Evolutionary conservation across 2,797 vertebrate genomes (phyloP).

Genomic region (Propithecus perrieri): DNA sequence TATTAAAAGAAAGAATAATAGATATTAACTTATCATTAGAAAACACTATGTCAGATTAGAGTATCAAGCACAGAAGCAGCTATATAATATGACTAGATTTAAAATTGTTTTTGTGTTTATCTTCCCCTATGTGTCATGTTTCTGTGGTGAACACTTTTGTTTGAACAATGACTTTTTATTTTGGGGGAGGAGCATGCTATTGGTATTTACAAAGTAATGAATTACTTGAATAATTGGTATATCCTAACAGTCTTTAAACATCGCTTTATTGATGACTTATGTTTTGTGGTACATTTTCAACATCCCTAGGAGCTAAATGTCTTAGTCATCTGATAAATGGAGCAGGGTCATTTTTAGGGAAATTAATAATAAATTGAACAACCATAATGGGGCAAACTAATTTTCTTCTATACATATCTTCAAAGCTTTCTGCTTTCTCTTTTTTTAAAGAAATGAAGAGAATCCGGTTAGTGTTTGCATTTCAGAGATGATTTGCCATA

Average conservation of each 20-base stretch:
- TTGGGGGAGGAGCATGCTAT: background rate
- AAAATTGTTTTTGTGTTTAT: background rate
- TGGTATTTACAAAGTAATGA: conserved; percentile 41
- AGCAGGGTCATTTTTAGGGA: background rate
- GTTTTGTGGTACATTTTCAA: background rate
- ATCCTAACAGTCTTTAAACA: background rate
- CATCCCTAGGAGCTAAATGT: background rate
- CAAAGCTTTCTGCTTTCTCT: background rate
- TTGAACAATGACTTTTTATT: background rate
- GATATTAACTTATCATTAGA: background rate
- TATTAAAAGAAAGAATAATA: background rate
- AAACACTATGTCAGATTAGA: background rate
- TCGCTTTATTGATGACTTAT: background rate
- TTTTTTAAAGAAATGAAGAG: background rate
- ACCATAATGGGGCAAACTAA: background rate
- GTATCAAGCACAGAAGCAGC: background rate
- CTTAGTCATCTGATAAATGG: background rate
- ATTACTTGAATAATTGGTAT: background rate
- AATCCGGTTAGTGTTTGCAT: background rate
- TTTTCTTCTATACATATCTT: background rate
- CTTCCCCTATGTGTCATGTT: background rate
- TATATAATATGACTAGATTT: background rate
- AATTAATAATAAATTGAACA: background rate
- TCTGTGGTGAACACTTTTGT: background rate
- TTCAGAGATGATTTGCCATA: background rate